Evolutionary conservation across 2,888 invertebrate species (phyloP).

Genomic region (Lomographa bimaculata): DNA sequence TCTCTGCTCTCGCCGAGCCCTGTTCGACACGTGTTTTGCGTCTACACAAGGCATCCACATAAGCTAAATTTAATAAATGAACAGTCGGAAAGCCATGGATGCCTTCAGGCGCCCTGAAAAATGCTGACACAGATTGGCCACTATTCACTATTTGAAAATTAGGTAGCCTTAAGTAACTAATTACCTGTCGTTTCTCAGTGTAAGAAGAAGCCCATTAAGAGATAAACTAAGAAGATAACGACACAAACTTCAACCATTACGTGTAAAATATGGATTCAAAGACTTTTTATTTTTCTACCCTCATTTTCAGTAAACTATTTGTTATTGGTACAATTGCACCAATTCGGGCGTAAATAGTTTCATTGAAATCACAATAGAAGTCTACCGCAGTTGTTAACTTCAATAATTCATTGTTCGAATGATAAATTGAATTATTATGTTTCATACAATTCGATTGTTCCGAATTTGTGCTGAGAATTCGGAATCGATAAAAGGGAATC

Average conservation of each 20-base stretch:
- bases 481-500: slow-evolving; percentile 24
- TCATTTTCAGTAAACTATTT: slow-evolving; percentile 1
- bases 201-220: slow-evolving; percentile 1
- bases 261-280: slow-evolving; percentile 2
- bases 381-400: slow-evolving; percentile 11
- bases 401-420: slow-evolving; percentile 15
- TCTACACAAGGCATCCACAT: too few relatives aligned
- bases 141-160: too few relatives aligned
- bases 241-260: not conserved
- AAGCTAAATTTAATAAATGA: too few relatives aligned
- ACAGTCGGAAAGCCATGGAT: too few relatives aligned
- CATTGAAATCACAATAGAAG: slow-evolving; percentile 18
- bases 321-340: slow-evolving; percentile 8
- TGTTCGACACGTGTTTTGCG: too few relatives aligned
- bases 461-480: slow-evolving; percentile 2
- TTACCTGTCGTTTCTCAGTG: too few relatives aligned
- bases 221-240: slow-evolving; percentile 3
- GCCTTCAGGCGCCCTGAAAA: too few relatives aligned
- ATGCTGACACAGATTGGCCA: too few relatives aligned
- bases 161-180: too few relatives aligned
- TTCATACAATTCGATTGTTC: slow-evolving; percentile 14
- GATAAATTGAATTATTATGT: slow-evolving; percentile 18
- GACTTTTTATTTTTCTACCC: not conserved
- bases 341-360: slow-evolving; percentile 16
- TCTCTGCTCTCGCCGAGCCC: too few relatives aligned